Conservation (phyloP, 2,888 invertebrate genomes). For the Aspidiotus rigidus region DNA sequence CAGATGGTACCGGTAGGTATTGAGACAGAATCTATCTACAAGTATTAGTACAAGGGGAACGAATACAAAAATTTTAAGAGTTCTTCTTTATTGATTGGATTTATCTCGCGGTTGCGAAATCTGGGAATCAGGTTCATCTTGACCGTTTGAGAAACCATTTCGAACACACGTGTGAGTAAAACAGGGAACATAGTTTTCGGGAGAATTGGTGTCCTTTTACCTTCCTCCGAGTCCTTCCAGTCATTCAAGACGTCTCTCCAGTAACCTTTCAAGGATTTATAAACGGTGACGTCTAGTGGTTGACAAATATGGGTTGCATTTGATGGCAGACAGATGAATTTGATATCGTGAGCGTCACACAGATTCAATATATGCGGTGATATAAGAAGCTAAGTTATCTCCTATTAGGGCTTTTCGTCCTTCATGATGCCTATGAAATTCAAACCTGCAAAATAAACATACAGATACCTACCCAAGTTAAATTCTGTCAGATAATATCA, state of each 20-base stretch:
- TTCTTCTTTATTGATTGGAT: too few species aligned
- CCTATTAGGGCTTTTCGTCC: too few species aligned
- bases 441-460: too few species aligned
- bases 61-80: too few species aligned
- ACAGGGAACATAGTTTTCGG: background rate
- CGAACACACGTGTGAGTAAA: background rate
- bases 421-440: too few species aligned
- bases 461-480: too few species aligned
- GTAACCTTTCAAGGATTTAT: conserved; percentile 38
- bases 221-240: background rate
- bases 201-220: background rate
- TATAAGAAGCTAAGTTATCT: too few species aligned
- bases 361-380: too few species aligned
- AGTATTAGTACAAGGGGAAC: too few species aligned
- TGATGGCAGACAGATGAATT: conserved; percentile 40
- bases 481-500: too few species aligned
- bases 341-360: conserved; percentile 40
- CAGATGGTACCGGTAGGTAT: too few species aligned
- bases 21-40: too few species aligned
- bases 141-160: background rate
- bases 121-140: background rate
- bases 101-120: background rate
- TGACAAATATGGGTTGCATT: conserved; percentile 39
- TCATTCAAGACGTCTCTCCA: conserved; percentile 35
- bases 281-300: conserved; percentile 39